Evolutionary conservation across 2,888 invertebrate species (phyloP).

Genomic region (Watsonalla binaria): DNA sequence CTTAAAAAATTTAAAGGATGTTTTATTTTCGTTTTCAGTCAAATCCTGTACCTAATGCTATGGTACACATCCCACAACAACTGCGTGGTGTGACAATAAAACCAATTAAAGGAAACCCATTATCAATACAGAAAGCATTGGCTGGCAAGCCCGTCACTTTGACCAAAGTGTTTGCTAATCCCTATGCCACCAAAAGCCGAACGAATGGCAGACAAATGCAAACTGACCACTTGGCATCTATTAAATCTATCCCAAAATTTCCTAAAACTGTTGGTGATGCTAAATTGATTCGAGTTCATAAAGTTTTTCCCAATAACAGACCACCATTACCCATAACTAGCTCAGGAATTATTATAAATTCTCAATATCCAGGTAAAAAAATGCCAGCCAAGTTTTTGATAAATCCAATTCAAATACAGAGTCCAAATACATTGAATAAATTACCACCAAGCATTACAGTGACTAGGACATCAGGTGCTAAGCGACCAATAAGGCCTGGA

Average conservation of each 20-base stretch:
- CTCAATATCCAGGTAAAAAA: slow-evolving; percentile 20
- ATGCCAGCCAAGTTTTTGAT: slow-evolving; percentile 13
- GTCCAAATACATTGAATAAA: slow-evolving; percentile 25
- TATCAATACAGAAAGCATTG: neutral
- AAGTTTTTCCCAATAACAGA: slow-evolving; percentile 13
- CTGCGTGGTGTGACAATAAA: slow-evolving; percentile 48
- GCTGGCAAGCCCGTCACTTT: slow-evolving; percentile 28
- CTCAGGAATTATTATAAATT: neutral
- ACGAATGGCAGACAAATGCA: slow-evolving; percentile 21
- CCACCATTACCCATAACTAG: neutral
- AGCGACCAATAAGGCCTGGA: neutral
- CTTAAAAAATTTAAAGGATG: neutral
- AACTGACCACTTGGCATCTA: slow-evolving; percentile 10
- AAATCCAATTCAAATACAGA: slow-evolving; percentile 22
- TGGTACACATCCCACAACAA: slow-evolving; percentile 62
- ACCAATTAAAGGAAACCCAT: slow-evolving; percentile 7
- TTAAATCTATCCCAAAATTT: slow-evolving; percentile 12
- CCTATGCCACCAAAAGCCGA: slow-evolving; percentile 26
- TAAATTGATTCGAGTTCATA: slow-evolving; percentile 3
- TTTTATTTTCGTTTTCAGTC: slow-evolving; percentile 35
- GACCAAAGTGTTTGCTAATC: slow-evolving; percentile 30
- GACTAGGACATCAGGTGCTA: slow-evolving; percentile 28
- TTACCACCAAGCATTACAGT: slow-evolving; percentile 59
- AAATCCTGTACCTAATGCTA: slow-evolving; percentile 55
- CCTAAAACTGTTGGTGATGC: slow-evolving; percentile 9